Evolutionary conservation across 2,888 invertebrate genomes (phyloP).

Genomic region (Nezara viridula): DNA sequence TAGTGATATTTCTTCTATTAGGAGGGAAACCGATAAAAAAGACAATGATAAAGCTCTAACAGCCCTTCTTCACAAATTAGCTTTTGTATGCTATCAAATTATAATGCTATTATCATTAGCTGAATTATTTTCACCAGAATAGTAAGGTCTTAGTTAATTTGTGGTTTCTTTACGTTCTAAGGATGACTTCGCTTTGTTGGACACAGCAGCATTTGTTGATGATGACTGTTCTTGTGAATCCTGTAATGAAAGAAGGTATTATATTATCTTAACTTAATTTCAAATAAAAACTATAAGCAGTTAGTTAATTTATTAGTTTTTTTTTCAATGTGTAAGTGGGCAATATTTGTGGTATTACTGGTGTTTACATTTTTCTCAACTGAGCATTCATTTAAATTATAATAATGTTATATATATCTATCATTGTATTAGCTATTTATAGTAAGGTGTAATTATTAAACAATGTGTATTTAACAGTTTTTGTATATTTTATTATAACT

Average conservation of each 20-base stretch:
- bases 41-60: slow-evolving; percentile 57
- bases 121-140: neutral
- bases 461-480: neutral
- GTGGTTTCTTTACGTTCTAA: slow-evolving; percentile 53
- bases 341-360: neutral
- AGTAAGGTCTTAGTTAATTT: neutral
- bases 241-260: slow-evolving; percentile 64
- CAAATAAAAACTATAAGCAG: neutral
- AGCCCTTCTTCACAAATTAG: slow-evolving; percentile 53
- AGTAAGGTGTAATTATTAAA: neutral
- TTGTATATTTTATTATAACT: neutral
- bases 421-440: neutral
- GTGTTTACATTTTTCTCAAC: neutral
- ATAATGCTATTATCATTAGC: neutral
- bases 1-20: neutral
- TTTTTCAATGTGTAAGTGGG: neutral
- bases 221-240: slow-evolving; percentile 64
- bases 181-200: slow-evolving; percentile 61
- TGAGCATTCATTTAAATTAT: neutral
- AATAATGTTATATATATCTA: neutral
- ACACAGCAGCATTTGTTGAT: slow-evolving; percentile 60
- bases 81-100: slow-evolving; percentile 49
- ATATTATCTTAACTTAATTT: slow-evolving; percentile 3
- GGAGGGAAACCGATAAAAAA: slow-evolving; percentile 7
- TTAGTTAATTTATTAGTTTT: neutral